Evolutionary conservation across 2,113 vertebrate genomes (phyloP), one percentile per base, ranked within the genome.

Genomic region (Entelurus aequoreus): DNA sequence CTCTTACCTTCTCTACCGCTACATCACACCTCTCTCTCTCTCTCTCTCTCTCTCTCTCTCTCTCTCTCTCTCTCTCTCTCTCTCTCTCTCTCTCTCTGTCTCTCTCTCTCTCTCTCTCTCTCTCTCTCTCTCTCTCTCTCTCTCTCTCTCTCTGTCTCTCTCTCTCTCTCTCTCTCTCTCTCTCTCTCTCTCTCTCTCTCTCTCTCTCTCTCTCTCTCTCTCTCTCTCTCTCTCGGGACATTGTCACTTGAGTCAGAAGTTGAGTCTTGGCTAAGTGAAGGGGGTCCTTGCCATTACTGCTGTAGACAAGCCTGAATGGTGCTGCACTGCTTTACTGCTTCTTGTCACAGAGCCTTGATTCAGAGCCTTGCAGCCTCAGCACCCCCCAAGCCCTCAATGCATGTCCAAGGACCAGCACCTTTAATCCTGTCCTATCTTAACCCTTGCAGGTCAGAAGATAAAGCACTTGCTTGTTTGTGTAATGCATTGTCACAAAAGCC

Each of bases 181-280:
- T 60, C 63, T 14, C 42, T 66, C 71, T 49, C 55, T 38, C 28
- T 65, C 47, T 67, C 67, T 69, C 63, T 50, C 61, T 74, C 75
- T 72, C 68, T 54, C 68, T 52, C 60, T 60, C 63, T 14, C 42
- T 66, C 71, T 49, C 55, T 38, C 28, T 65, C 47, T 67, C 67
- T 69, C 63, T 50, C 53, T 37, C 19, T 63, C 71, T 51, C 49
- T 37, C 42, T 67, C 36, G 28, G 28, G 28, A 65, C 63, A 60
- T 74, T 84, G 81, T 85, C 84, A 84, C 76, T 82, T 82, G 77
- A 86, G 80, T 84, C 83, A 84, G 79, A 80, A 78, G 74, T 79
- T 72, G 78, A 84, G 79, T 84, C 77, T 69, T 53, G 80, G 75
- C 75, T 81, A 80, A 83, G 80, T 83, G 76, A 82, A 77, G 82